Evolutionary conservation across 2,113 vertebrate genomes (phyloP), one percentile per base, ranked within the genome.

Genomic region (Hemiprocne comata): DNA sequence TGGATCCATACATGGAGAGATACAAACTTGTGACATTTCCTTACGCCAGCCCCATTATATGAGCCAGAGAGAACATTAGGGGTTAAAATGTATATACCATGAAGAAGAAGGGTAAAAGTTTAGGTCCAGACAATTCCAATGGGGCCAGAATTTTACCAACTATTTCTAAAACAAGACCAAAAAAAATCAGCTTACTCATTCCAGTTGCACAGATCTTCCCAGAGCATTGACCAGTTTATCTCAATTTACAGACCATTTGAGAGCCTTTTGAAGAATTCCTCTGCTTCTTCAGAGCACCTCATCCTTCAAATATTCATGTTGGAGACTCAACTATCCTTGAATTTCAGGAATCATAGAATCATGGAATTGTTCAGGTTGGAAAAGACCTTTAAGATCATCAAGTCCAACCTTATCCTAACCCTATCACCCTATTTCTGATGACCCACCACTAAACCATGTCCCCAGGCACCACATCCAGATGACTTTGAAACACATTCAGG

Each of bases 11-110:
- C 0, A 38, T 26, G 15, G 4, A 29, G 53, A 36, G 16, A 51
- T 8, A 60, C 14, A 53, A 44, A 48, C 46, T 17, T 23, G 6
- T 6, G 29, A 71, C 23, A 31, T 1, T 0, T 25, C 18, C 1
- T 36, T 75, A 48, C n/a, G 66, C 33, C 11, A 65, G 34, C 6
- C 38, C 18, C 40, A 38, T 3, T 10, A 33, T 2, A 9, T 1
- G 28, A 71, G 24, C 48, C 65, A 72, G 16, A 72, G 9, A 11
- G 48, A 48, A 33, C 6, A 0, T 21, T 20, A 28, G 7, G 9
- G 9, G 34, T 67, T 54, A 40, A 66, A 78, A 83, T 11, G 6
- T 20, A 15, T 31, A 57, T 13, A 13, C 9, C 15, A 19, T 7
- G 19, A 66, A 84, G 61, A 23, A 13, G 24, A 34, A 53, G 78